Base-by-base conservation (phyloP, 2,888 invertebrate genomes). In the Metalampra italica region DNA sequence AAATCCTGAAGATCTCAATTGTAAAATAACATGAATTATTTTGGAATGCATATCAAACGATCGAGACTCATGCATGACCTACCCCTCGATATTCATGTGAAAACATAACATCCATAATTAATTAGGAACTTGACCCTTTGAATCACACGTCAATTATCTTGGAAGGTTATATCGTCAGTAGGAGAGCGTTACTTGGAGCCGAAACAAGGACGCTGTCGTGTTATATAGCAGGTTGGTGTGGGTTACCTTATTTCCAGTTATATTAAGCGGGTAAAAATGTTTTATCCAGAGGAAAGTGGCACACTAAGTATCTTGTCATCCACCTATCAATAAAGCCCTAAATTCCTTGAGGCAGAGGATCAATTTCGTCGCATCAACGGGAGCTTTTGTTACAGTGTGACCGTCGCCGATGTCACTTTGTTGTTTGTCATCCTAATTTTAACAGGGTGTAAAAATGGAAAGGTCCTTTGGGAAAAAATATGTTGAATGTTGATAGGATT, bases 301-400 rank as follows among this genome's bases (percentile, higher is more conserved):
- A 59, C 62, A 55, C 65, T 66, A 62, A 58, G 41, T 54, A 59
- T 52, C 53, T 56, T 69, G 66, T 72, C 68, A 66, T 56, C 43
- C 47, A 43, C 48, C 47, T 55, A 60, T 68, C 64, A 62, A 58
- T 51, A 50, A 44, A 56, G 61, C 58, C 57, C 55, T 55, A 54
- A 52, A 46, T 40, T 40, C 41, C 38, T 29, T 36, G 44, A 46
- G 45, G 55, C 44, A 57, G 42, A 47, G 53, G 54, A 54, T 46
- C 36, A 47, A 37, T 40, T 44, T 46, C 45, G 1, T 43, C 38
- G 46, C 47, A 44, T 40, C 47, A n/a, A n/a, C 9, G 5, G 36
- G 15, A 34, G 8, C 9, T 39, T 44, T 45, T 39, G 47, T 32
- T 29, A 34, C 37, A 8, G 14, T 39, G 29, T 29, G 34, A 40